Conservation (phyloP, 2,113 vertebrate genomes). For the Oreochromis niloticus region DNA sequence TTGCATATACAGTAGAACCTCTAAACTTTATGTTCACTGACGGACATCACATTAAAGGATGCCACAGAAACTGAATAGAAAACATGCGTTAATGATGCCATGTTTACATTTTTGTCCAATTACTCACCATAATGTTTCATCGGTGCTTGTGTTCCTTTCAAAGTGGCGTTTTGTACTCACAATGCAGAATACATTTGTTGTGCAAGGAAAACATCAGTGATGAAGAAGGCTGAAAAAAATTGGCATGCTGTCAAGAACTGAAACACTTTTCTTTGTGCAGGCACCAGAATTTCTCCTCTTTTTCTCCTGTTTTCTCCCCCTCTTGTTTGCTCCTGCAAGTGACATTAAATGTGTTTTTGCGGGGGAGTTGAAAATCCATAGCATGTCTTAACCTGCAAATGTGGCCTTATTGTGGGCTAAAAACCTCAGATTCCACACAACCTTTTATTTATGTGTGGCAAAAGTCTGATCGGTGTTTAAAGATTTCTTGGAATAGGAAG, state of each 20-base stretch:
- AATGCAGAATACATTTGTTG: not conserved
- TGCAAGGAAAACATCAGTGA: not conserved
- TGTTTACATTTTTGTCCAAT: not conserved
- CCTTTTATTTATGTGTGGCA: not conserved
- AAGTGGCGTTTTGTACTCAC: not conserved
- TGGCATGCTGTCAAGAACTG: not conserved
- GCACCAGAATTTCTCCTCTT: not conserved
- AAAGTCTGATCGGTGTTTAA: not conserved
- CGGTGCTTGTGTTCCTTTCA: not conserved
- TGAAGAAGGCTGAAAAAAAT: not conserved
- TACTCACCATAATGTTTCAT: not conserved
- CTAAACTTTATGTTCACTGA: not conserved
- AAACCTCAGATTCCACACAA: not conserved
- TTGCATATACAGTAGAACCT: not conserved
- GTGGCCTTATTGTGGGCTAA: not conserved
- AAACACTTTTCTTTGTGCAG: not conserved
- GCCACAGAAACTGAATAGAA: not conserved
- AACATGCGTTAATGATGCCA: not conserved
- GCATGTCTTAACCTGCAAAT: not conserved
- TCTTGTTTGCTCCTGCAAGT: not conserved
- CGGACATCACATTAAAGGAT: not conserved
- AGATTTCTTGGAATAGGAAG: not conserved
- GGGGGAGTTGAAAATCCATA: not conserved
- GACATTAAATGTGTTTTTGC: not conserved
- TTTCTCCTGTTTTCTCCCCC: not conserved